These are phyloP conservation scores for Phymastichus coffea DNA, from an alignment of 1,140 invertebrate species.

Conservation along the genomic window DNA sequence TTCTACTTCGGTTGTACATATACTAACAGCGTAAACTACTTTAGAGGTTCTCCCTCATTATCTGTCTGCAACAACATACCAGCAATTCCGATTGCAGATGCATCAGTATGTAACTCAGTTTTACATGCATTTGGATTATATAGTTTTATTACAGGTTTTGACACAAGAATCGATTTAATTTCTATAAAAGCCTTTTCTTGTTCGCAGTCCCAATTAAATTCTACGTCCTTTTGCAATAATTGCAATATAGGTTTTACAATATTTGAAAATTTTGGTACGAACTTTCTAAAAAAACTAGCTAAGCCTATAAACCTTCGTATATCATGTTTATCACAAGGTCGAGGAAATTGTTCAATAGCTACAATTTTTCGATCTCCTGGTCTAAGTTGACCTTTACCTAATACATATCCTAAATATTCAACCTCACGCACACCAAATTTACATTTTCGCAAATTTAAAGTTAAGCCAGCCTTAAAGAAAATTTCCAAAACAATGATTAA, in stretches of 20 bases:
- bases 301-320: slow-evolving; percentile 50
- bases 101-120: slow-evolving; percentile 14
- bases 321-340: neutral
- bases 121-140: slow-evolving; percentile 8
- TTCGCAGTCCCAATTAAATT: slow-evolving; percentile 9
- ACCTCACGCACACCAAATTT: slow-evolving; percentile 29
- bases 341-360: slow-evolving; percentile 21
- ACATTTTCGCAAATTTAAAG: slow-evolving; percentile 11
- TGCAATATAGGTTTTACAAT: neutral
- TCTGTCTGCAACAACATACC: slow-evolving; percentile 13
- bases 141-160: slow-evolving; percentile 5
- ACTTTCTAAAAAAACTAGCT: slow-evolving; percentile 41
- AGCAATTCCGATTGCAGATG: neutral
- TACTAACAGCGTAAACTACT: neutral
- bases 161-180: neutral
- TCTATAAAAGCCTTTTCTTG: neutral
- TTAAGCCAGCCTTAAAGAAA: slow-evolving; percentile 8
- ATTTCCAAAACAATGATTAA: slow-evolving; percentile 4
- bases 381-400: slow-evolving; percentile 20
- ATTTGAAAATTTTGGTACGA: slow-evolving; percentile 26
- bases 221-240: neutral
- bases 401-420: slow-evolving; percentile 33
- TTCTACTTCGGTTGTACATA: too few relatives aligned
- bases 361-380: slow-evolving; percentile 30
- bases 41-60: neutral